phyloP scores from a whole-genome alignment of 2,797 vertebrate genomes.

The Esox lucius region DNA sequence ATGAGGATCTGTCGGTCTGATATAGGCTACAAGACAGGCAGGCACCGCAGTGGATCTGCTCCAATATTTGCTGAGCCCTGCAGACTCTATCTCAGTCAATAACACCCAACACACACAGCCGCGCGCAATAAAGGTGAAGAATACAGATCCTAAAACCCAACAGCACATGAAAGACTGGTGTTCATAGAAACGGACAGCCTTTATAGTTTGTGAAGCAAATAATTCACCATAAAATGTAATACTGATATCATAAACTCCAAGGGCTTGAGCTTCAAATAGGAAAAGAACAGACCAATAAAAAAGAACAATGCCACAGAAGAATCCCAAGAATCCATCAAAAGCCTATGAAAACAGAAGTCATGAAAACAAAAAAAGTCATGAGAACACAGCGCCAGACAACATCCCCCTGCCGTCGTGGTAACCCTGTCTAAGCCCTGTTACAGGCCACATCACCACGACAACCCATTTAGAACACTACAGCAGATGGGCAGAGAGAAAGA shows the following conservation, averaged over 20 bases:
- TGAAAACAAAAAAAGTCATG: slow-evolving; percentile 36
- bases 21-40: background rate
- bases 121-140: background rate
- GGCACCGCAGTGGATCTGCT: background rate
- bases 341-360: slow-evolving; percentile 61
- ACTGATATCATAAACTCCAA: slow-evolving; percentile 68
- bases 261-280: slow-evolving; percentile 53
- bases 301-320: slow-evolving; percentile 54
- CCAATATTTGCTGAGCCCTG: background rate
- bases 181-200: slow-evolving; percentile 66
- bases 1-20: background rate
- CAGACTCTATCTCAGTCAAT: background rate
- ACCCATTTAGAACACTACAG: slow-evolving; percentile 51
- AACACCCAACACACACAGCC: background rate
- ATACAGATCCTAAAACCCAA: background rate
- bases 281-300: slow-evolving; percentile 42
- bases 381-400: slow-evolving; percentile 1
- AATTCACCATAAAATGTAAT: slow-evolving; percentile 68
- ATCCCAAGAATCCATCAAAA: slow-evolving; percentile 37
- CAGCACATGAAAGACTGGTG: slow-evolving; percentile 52
- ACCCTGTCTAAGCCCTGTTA: slow-evolving; percentile 29
- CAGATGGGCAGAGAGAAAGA: slow-evolving; percentile 49
- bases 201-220: slow-evolving; percentile 71
- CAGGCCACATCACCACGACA: slow-evolving; percentile 43
- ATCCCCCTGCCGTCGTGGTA: slow-evolving; percentile 24